Evolutionary conservation across 2,797 vertebrate species (phyloP).

Genomic region (Pseudotriccus pelzelni): DNA sequence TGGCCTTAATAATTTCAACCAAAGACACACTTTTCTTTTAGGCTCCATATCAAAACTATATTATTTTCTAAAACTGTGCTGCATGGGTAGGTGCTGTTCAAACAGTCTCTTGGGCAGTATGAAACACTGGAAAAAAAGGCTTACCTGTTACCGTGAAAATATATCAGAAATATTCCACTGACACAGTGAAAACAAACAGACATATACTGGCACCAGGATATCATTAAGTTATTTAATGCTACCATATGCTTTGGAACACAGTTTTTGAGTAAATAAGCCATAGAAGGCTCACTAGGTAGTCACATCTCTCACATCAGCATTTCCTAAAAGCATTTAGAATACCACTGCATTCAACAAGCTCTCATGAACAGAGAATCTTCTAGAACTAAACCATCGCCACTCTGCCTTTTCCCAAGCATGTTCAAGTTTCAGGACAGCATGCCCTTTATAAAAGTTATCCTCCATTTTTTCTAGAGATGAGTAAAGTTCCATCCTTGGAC

Average conservation of each 20-base stretch:
- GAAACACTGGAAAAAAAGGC: neutral
- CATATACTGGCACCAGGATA: accelerated
- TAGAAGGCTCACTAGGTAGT: neutral
- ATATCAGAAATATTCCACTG: neutral
- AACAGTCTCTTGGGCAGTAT: neutral
- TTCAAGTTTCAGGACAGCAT: neutral
- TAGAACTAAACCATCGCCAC: neutral
- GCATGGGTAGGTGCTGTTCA: neutral
- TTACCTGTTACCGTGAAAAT: neutral
- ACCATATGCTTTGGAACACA: neutral
- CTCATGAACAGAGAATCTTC: neutral
- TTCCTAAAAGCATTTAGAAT: neutral
- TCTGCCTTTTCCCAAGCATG: neutral
- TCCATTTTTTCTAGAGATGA: neutral
- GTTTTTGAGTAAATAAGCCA: neutral
- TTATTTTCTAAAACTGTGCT: neutral
- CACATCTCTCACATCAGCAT: neutral
- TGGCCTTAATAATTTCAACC: neutral
- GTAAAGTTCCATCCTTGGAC: neutral
- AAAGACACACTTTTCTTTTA: neutral
- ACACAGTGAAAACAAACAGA: neutral
- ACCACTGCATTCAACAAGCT: neutral
- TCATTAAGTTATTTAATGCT: neutral
- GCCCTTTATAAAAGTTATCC: neutral
- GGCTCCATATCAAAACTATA: neutral